Base-by-base conservation (phyloP, 2,888 invertebrate genomes). In the Agonopterix alstromeriana region DNA sequence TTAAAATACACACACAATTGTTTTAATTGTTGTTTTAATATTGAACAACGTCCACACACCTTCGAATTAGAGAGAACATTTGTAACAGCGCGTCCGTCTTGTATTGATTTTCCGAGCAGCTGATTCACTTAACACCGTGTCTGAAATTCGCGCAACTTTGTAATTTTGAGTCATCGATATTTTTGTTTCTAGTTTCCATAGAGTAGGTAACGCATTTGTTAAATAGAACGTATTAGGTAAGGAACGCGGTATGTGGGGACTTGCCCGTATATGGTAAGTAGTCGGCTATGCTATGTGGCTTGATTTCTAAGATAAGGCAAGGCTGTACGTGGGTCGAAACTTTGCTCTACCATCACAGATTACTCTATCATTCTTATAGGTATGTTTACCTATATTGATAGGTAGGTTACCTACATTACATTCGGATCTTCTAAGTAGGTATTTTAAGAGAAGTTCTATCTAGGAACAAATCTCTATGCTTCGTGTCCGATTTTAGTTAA, bases 91-190 rank as follows among this genome's bases (percentile, higher is more conserved):
- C 54, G 52, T 38, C 54, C 58, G 76, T 85, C 85, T 86, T 85
- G 76, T 85, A 86, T 86, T 85, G 85, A 86, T 86, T 86, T 82
- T 77, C 55, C 51, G 48, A 59, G 74, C 82, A 83, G 82, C 82
- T 86, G 85, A 85, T 79, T 84, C 83, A 80, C 67, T 54, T 53
- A 49, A 53, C 42, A 49, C 41, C 51, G 57, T 57, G 27, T 7
- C 27, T 27, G 60, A 63, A 65, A 68, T 81, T 80, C 79, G 72
- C 75, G 77, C 72, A 80, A 80, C 67, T 62, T 60, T 58, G 57
- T 63, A 51, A 52, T 61, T 70, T 65, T 84, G 81, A 82, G 57
- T 83, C 84, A 83, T 70, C 59, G 67, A 67, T 81, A 79, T 78
- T 77, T 76, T 69, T 59, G 63, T 38, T 47, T 52, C 49, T 45